Conservation (phyloP, 2,888 invertebrate genomes). For the Drosophila pegasa region DNA sequence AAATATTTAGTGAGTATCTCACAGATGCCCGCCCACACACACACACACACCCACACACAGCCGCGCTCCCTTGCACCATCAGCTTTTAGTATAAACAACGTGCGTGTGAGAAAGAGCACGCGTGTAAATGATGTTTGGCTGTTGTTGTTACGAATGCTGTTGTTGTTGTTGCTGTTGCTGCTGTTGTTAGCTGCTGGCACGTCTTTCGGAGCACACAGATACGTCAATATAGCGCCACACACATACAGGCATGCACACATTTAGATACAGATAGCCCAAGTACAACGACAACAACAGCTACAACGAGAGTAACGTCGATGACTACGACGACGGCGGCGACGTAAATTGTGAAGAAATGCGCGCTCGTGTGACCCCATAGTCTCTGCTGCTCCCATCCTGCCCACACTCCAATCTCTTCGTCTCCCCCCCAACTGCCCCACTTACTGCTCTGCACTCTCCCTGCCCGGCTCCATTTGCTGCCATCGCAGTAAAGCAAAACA, state of each 20-base stretch:
- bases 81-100: conserved; percentile 49
- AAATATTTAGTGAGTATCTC: conserved; percentile 83
- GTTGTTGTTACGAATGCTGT: conserved; percentile 29
- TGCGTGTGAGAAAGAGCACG: conserved; percentile 77
- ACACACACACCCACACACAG: conserved; percentile 7
- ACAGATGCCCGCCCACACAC: conserved; percentile 60
- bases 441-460: background rate
- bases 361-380: conserved; percentile 79
- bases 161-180: conserved; percentile 32
- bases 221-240: conserved; percentile 71
- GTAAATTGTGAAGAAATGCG: conserved; percentile 80
- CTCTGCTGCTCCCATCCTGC: conserved; percentile 41
- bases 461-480: conserved; percentile 11
- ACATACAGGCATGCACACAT: conserved; percentile 32
- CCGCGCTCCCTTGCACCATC: conserved; percentile 32
- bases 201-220: conserved; percentile 69
- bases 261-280: conserved; percentile 53
- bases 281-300: conserved; percentile 30
- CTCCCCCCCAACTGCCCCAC: background rate
- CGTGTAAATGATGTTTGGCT: conserved; percentile 75
- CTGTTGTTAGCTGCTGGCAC: conserved; percentile 58
- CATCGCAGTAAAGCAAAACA: conserved; percentile 60
- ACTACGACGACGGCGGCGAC: conserved; percentile 57
- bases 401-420: conserved; percentile 9
- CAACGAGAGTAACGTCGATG: conserved; percentile 39